Evolutionary conservation across 2,888 invertebrate species (phyloP), one percentile per base, ranked within the genome.

Genomic region (Gastrophysa polygoni): DNA sequence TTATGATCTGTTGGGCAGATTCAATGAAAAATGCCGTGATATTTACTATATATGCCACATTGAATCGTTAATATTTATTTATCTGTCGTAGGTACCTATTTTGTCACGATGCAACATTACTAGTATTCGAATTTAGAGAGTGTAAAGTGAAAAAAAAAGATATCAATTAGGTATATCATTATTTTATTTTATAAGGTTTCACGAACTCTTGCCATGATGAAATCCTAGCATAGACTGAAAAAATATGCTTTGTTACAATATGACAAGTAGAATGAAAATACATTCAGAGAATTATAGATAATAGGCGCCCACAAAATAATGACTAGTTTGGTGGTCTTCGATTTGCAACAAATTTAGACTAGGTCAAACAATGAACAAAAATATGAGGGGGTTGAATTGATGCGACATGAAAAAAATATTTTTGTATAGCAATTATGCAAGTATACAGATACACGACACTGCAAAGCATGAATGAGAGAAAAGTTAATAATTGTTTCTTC

Each of bases 181-280:
- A 66, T 72, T 70, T 73, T 68, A 67, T 68, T 68, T 71, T 64
- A 54, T 71, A 69, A 77, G 78, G 78, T 80, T 79, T 78, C 77
- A 79, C 79, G 72, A 54, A 78, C 75, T 79, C 77, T 80, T 78
- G 80, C 80, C 80, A 80, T 79, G 78, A 79, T 78, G 77, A 79
- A 78, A 78, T 79, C 77, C 77, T 80, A 80, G 79, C 76, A 79
- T 80, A 80, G 80, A 80, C 79, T 80, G 80, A 80, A 75, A 70
- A 73, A 72, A 69, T 71, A 54, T 78, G 78, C 78, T 78, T 78
- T 77, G 75, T 77, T 77, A 78, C 67, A 70, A 68, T 71, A 72
- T 68, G 68, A 72, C 71, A 74, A 66, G 72, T 76, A 75, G 74
- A 71, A 63, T 65, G 68, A 67, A 69, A 62, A 71, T 70, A 69